Conservation (phyloP, 1,140 invertebrate genomes). For the Bombus waltoni region DNA sequence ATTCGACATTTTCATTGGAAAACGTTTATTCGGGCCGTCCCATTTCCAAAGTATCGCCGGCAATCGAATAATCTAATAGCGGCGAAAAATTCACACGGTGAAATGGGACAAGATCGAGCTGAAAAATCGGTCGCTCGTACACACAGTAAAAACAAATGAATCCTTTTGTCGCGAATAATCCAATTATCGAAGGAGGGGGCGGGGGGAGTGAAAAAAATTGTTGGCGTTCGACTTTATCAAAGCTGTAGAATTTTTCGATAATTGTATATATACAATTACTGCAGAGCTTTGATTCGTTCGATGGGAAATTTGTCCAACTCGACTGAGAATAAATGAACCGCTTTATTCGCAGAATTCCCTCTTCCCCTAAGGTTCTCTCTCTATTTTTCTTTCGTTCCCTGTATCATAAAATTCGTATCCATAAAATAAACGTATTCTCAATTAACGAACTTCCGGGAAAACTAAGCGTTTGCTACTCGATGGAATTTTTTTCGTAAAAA, state of each 20-base stretch:
- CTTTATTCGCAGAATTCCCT: not conserved
- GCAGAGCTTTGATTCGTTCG: not conserved
- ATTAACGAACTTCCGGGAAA: not conserved
- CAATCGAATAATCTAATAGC: not conserved
- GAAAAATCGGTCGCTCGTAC: not conserved
- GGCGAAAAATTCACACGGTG: not conserved
- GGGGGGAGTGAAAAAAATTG: no score
- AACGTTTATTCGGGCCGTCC: not conserved
- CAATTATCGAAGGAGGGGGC: not conserved
- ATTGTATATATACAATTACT: slow-evolving; percentile 8
- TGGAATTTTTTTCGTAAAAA: not conserved
- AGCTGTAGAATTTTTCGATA: not conserved
- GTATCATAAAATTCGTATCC: not conserved
- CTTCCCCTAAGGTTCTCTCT: not conserved
- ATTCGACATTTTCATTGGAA: not conserved
- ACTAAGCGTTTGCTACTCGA: not conserved
- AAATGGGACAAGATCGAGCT: not conserved
- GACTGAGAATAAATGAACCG: slow-evolving; percentile 12
- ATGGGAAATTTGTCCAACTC: not conserved
- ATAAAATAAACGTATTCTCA: not conserved
- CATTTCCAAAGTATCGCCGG: not conserved
- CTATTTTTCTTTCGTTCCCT: not conserved
- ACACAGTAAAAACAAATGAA: not conserved
- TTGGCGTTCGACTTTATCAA: not conserved
- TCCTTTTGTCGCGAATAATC: not conserved